phyloP scores from a whole-genome alignment of 1,140 invertebrate genomes.

The Drosophila nasuta region DNA sequence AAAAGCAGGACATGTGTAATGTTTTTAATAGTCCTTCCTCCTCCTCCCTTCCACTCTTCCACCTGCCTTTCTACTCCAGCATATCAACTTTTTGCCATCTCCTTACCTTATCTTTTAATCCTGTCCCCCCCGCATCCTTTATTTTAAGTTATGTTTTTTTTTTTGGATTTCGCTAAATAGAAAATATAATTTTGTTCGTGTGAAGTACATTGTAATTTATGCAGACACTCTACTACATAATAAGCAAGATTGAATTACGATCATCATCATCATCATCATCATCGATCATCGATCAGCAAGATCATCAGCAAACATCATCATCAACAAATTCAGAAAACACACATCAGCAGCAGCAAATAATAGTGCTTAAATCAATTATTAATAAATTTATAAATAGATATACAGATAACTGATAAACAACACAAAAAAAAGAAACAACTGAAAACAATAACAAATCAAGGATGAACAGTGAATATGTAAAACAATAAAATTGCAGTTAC shows the following conservation, averaged over 20 bases:
- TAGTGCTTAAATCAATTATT: conserved; percentile 70
- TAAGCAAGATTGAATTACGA: conserved; percentile 27
- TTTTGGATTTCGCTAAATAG: conserved; percentile 41
- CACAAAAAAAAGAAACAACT: conserved; percentile 25
- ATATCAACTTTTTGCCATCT: neutral
- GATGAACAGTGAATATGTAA: conserved; percentile 68
- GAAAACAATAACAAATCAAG: conserved; percentile 59
- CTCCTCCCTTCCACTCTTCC: neutral
- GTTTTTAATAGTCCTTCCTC: conserved; percentile 17
- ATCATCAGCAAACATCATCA: conserved; percentile 20
- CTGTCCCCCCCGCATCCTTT: neutral
- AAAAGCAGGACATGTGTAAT: conserved; percentile 49
- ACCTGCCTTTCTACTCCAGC: neutral
- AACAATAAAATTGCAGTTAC: conserved; percentile 71
- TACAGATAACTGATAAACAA: conserved; percentile 52
- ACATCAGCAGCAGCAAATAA: conserved; percentile 42
- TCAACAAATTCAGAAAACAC: conserved; percentile 7
- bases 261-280: conserved; percentile 3
- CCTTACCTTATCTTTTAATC: neutral
- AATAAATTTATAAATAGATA: conserved; percentile 58
- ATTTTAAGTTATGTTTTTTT: conserved; percentile 42
- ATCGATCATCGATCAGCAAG: conserved; percentile 25
- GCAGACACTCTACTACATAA: conserved; percentile 28
- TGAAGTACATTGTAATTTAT: conserved; percentile 36
- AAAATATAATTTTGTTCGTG: conserved; percentile 38